Evolutionary conservation across 2,797 vertebrate species (phyloP).

Genomic region (Perodicticus potto): DNA sequence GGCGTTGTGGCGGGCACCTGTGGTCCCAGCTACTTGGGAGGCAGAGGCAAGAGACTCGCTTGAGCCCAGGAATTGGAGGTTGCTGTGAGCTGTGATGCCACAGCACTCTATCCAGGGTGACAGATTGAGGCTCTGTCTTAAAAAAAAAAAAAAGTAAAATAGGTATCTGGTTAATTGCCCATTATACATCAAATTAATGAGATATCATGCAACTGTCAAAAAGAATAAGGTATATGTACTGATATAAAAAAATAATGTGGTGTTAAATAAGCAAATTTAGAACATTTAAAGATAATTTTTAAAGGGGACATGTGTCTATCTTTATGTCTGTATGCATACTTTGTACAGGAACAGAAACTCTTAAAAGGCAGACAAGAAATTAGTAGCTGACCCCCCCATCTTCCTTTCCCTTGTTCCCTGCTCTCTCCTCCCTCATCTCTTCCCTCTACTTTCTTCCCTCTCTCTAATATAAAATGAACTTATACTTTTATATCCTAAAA

Average conservation of each 20-base stretch:
- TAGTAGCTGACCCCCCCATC: background rate
- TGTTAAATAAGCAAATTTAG: background rate
- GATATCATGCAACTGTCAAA: background rate
- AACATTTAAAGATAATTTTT: constrained; percentile 12
- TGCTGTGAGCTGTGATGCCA: too few relatives aligned
- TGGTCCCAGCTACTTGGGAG: too few relatives aligned
- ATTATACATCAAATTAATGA: background rate
- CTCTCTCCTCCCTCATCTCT: too few relatives aligned
- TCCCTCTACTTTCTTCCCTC: too few relatives aligned
- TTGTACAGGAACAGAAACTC: background rate
- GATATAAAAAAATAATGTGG: background rate
- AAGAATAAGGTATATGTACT: background rate
- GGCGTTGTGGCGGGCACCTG: too few relatives aligned
- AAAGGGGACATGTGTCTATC: background rate
- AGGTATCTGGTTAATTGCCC: background rate
- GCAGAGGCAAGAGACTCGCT: too few relatives aligned
- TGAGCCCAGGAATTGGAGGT: too few relatives aligned
- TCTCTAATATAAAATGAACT: too few relatives aligned
- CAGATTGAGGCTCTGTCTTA: too few relatives aligned
- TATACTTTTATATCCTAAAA: too few relatives aligned
- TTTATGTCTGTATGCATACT: background rate
- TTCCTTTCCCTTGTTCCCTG: too few relatives aligned
- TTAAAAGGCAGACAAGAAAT: background rate
- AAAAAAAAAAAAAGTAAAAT: background rate
- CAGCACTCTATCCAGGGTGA: too few relatives aligned